These are phyloP conservation scores for Diglossa cyanea DNA, from an alignment of 2,797 vertebrate genomes.

Conservation along the genomic window DNA sequence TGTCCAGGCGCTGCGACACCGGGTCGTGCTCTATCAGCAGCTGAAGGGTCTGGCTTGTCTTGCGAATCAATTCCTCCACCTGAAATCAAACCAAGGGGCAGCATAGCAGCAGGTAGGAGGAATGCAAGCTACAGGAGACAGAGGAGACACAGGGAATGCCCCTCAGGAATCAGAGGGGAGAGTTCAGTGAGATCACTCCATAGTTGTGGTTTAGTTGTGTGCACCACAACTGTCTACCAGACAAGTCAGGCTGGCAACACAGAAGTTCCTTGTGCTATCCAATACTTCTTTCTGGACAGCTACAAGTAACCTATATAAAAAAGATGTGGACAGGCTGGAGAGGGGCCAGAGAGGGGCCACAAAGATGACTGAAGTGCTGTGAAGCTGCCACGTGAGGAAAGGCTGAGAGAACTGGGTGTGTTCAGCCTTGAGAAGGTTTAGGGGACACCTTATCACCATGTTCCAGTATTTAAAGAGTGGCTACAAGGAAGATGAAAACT, in stretches of 20 bases:
- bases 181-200: background rate
- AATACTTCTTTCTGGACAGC: background rate
- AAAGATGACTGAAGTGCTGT: background rate
- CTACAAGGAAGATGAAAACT: background rate
- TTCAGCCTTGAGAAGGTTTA: background rate
- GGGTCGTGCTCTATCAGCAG: slow-evolving; percentile 94
- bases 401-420: background rate
- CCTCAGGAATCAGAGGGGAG: background rate
- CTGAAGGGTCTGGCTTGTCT: slow-evolving; percentile 90
- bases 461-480: background rate
- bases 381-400: background rate
- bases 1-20: slow-evolving; percentile 86
- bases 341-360: background rate
- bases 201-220: background rate
- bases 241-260: background rate
- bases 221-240: background rate
- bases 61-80: slow-evolving; percentile 90
- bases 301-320: background rate
- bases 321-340: background rate
- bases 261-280: background rate
- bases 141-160: background rate
- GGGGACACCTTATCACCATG: background rate
- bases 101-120: background rate
- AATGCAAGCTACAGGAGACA: background rate
- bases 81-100: slow-evolving; percentile 53